Evolutionary conservation across 2,888 invertebrate genomes (phyloP).

Genomic region (Hypsopygia costalis): DNA sequence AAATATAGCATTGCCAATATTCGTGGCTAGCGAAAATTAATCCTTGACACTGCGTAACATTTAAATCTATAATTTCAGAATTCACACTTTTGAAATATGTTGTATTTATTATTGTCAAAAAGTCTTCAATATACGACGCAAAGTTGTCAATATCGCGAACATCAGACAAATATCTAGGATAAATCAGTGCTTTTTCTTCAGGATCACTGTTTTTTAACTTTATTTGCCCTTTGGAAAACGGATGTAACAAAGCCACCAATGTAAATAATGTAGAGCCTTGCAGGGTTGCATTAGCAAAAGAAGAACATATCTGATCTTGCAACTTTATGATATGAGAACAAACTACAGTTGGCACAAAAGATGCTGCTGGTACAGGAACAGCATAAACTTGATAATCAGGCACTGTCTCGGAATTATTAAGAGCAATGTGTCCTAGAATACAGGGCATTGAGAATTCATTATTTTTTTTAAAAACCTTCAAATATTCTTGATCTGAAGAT

Average conservation of each 20-base stretch:
- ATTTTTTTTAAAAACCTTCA: slow-evolving; percentile 25
- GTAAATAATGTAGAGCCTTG: slow-evolving; percentile 22
- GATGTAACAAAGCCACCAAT: slow-evolving; percentile 30
- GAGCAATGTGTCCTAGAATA: slow-evolving; percentile 35
- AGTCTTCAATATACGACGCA: slow-evolving; percentile 26
- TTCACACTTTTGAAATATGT: slow-evolving; percentile 23
- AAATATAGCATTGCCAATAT: slow-evolving; percentile 49
- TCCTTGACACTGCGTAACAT: slow-evolving; percentile 33
- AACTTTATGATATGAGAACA: slow-evolving; percentile 30
- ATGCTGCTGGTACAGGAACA: slow-evolving; percentile 24
- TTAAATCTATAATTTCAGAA: slow-evolving; percentile 25
- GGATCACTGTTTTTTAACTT: slow-evolving; percentile 35
- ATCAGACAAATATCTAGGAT: slow-evolving; percentile 35
- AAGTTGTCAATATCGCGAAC: slow-evolving; percentile 27
- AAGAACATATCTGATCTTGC: slow-evolving; percentile 30
- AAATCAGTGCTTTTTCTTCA: slow-evolving; percentile 30
- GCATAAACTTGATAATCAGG: slow-evolving; percentile 43
- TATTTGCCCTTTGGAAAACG: slow-evolving; percentile 39
- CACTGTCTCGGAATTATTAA: slow-evolving; percentile 33
- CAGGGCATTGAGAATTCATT: slow-evolving; percentile 35
- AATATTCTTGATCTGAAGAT: slow-evolving; percentile 21
- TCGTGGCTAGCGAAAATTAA: slow-evolving; percentile 33
- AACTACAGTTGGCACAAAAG: slow-evolving; percentile 28
- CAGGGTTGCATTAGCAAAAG: slow-evolving; percentile 23
- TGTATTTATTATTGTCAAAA: slow-evolving; percentile 23